Evolutionary conservation across 2,113 vertebrate genomes (phyloP), one percentile per base, ranked within the genome.

Genomic region (Misgurnus anguillicaudatus): DNA sequence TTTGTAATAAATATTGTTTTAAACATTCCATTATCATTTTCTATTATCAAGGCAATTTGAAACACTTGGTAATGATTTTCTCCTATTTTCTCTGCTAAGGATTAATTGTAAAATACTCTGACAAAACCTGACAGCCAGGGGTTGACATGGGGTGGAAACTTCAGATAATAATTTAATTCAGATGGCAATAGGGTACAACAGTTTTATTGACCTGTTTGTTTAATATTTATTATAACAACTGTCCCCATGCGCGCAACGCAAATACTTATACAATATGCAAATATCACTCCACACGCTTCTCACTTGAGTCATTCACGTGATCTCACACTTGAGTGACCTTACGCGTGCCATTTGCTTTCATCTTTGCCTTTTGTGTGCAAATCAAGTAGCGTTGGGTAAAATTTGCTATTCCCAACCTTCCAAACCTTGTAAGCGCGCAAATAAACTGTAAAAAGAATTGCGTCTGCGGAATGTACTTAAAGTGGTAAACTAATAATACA

Each of bases 291-390:
- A 4, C 31, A 11, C 47, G 3, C 67, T 39, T 17, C 60, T 41
- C 51, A 38, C 39, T 39, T 38, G 21, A 14, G 58, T 47, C 9
- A 24, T 61, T 65, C 45, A 5, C 0, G 7, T 6, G 11, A 38
- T 17, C 48, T 57, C 48, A 7, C 38, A 14, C 58, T 14, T 60
- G 9, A 38, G 17, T 42, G 51, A 4, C 47, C 9, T 45, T 13
- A 61, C 76, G 57, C 69, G 81, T 75, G 77, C 64, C 72, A 21
- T 62, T 78, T 67, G 69, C 63, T 73, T 78, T 51, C 14, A 55
- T 65, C 53, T 21, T 31, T 9, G n/a, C 6, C 53, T 42, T 42
- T 58, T 13, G 53, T 16, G 5, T 42, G 38, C n/a, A 24, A 38
- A 58, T 13, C 11, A 48, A 24, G n/a, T 0, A n/a, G 14, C n/a